Evolutionary conservation across 2,113 vertebrate species (phyloP).

Genomic region (Callaeas wilsoni): DNA sequence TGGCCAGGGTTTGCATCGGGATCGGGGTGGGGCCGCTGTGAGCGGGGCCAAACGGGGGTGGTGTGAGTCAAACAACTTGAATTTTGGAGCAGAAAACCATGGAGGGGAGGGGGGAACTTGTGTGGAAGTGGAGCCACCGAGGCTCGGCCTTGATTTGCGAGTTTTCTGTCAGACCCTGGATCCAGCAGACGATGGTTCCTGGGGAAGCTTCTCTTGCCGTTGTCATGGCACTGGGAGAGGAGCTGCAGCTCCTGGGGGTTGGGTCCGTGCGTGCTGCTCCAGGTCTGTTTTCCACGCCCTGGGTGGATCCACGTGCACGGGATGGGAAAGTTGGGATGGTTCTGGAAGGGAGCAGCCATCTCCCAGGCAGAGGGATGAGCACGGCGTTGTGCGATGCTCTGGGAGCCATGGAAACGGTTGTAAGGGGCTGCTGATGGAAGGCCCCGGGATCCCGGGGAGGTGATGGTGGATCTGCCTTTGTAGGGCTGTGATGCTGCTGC

Average conservation of each 20-base stretch:
- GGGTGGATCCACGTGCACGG: accelerated
- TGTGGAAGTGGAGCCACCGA: accelerated
- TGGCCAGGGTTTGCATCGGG: accelerated
- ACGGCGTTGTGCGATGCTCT: neutral
- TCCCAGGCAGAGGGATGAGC: neutral
- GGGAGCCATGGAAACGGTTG: neutral
- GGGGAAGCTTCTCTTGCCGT: neutral
- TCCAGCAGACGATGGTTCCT: neutral
- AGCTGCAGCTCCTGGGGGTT: neutral
- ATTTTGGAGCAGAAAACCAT: neutral
- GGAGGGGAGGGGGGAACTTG: neutral
- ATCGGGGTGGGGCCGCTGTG: neutral
- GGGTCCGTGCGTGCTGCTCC: accelerated
- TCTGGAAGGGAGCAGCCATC: neutral
- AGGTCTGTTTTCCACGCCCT: accelerated
- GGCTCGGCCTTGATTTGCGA: accelerated
- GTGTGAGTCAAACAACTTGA: neutral
- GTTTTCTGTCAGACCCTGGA: neutral
- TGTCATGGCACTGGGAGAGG: neutral
- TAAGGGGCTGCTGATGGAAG: neutral
- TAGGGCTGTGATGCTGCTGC: accelerated
- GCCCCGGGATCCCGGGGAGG: neutral
- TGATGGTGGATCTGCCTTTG: too few species aligned
- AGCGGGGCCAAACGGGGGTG: neutral
- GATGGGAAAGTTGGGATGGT: neutral